Percentiles rank a stretch among this genome's conserved stretches.
Conservation (phyloP, 2,113 vertebrate species). For the Ovis aries region DNA sequence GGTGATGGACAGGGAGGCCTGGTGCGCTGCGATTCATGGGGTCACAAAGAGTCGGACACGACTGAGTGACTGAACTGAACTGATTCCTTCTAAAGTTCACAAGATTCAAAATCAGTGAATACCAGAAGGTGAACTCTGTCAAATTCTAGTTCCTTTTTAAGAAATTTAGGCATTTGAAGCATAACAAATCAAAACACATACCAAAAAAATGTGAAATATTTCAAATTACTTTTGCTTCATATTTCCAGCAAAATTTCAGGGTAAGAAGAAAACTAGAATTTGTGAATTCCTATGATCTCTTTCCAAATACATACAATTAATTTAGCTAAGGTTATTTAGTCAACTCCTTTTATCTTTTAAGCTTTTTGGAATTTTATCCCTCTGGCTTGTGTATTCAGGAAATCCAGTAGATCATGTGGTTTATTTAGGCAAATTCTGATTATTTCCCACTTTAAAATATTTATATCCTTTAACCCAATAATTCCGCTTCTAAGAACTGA, state of each 20-base stretch:
- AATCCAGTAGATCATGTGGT: background rate
- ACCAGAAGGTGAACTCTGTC: background rate
- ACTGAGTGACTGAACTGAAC: too few species aligned
- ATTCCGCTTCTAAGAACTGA: background rate
- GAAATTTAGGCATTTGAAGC: background rate
- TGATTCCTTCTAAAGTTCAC: background rate
- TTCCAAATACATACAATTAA: background rate
- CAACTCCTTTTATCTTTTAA: background rate
- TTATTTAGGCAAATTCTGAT: background rate
- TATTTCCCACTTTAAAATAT: background rate
- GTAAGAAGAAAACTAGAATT: background rate
- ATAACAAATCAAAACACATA: background rate
- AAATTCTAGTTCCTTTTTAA: background rate
- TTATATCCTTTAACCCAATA: background rate
- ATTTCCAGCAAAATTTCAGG: background rate
- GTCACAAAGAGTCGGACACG: rapidly evolving
- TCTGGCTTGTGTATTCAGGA: background rate
- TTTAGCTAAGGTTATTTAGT: constrained; percentile 1
- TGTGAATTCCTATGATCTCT: background rate
- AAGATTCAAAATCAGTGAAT: background rate
- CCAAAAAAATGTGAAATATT: background rate
- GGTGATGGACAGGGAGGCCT: too few species aligned
- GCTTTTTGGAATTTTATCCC: background rate
- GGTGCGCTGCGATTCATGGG: too few species aligned
- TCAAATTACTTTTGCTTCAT: background rate